Conservation (phyloP, 2,797 vertebrate species). For the Chromis chromis region DNA sequence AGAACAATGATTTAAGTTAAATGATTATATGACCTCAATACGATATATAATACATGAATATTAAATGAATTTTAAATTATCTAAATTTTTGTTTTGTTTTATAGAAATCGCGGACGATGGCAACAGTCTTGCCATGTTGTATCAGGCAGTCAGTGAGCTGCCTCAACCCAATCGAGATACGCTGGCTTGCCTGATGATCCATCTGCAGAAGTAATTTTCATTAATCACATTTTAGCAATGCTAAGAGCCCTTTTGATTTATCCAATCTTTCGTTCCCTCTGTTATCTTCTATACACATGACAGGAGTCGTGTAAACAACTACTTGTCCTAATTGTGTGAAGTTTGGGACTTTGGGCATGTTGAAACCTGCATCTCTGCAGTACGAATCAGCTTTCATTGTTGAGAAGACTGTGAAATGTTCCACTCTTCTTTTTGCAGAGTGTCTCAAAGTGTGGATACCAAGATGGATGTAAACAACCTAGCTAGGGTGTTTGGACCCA, state of each 20-base stretch:
- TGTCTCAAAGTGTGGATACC: slow-evolving; percentile 87
- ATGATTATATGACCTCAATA: not conserved
- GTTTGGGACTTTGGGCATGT: not conserved
- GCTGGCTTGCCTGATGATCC: slow-evolving; percentile 93
- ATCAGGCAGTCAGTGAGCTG: slow-evolving; percentile 89
- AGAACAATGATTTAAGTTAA: not conserved
- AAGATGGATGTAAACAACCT: slow-evolving; percentile 93
- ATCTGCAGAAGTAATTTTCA: slow-evolving; percentile 89
- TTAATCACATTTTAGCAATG: not conserved
- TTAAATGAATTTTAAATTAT: no score
- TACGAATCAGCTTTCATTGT: not conserved
- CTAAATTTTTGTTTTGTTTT: slow-evolving; percentile 15
- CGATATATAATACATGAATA: no score
- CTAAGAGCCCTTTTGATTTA: slow-evolving; percentile 4
- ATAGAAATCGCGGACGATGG: slow-evolving; percentile 92
- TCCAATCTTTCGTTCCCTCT: not conserved
- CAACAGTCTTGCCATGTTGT: slow-evolving; percentile 91
- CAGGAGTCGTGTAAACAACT: not conserved
- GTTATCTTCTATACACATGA: not conserved
- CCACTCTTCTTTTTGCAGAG: slow-evolving; percentile 76
- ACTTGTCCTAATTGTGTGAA: not conserved
- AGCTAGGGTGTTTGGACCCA: slow-evolving; percentile 93
- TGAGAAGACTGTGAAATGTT: not conserved
- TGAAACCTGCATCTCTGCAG: not conserved
- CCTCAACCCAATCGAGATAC: slow-evolving; percentile 94